A percentile compares a stretch with the other conserved stretches of the same genome.
phyloP scores from a whole-genome alignment of 2,888 invertebrate species.

The Linyphia triangularis region DNA sequence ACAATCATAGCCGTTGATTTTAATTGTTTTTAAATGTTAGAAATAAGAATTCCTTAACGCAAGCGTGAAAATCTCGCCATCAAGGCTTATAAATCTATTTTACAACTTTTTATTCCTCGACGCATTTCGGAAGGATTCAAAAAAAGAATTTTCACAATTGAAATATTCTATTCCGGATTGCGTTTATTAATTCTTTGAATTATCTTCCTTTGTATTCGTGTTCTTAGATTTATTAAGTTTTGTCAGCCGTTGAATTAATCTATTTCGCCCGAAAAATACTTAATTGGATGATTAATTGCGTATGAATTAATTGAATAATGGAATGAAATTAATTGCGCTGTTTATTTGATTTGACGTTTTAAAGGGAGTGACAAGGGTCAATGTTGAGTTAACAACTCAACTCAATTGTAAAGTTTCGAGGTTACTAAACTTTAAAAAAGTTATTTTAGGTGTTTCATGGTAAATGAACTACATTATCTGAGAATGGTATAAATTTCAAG shows the following conservation, averaged over 20 bases:
- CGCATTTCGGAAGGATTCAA: neutral
- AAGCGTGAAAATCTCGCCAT: constrained; percentile 36
- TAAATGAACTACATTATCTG: too few relatives aligned
- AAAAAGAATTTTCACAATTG: neutral
- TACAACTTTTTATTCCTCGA: too few relatives aligned
- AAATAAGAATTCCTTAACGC: constrained; percentile 19
- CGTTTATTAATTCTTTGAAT: too few relatives aligned
- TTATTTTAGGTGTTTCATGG: too few relatives aligned
- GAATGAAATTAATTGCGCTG: neutral
- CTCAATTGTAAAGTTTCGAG: too few relatives aligned
- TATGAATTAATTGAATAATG: too few relatives aligned
- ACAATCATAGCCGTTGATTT: constrained; percentile 51
- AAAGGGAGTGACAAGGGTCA: too few relatives aligned
- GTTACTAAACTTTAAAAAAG: too few relatives aligned
- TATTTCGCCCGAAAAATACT: neutral
- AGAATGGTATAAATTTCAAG: too few relatives aligned
- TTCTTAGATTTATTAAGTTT: neutral
- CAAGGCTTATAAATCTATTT: neutral
- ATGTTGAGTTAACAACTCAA: too few relatives aligned
- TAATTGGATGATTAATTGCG: neutral
- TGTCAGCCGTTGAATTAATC: neutral
- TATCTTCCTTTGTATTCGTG: too few relatives aligned
- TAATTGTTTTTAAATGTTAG: constrained; percentile 24
- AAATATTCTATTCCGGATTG: neutral
- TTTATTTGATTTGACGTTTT: too few relatives aligned